Evolutionary conservation across 2,113 vertebrate genomes (phyloP).

Genomic region (Emberiza fucata): DNA sequence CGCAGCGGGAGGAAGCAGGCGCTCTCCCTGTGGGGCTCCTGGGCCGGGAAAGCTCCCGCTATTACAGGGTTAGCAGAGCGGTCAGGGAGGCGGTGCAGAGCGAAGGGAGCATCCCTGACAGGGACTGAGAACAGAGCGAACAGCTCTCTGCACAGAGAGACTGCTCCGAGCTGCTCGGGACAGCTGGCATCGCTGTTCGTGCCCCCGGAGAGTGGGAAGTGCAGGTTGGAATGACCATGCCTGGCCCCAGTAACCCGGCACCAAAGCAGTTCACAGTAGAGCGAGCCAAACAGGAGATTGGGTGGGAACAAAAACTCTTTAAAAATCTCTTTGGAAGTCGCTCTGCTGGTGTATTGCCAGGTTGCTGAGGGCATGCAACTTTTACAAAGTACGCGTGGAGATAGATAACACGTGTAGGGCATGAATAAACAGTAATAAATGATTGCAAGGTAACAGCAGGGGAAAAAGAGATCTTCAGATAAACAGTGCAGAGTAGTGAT

Average conservation of each 20-base stretch:
- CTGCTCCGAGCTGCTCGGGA: not conserved
- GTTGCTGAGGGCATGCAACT: not conserved
- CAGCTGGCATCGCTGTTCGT: fast-evolving
- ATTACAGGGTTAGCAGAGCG: not conserved
- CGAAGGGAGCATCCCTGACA: not conserved
- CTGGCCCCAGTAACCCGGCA: not conserved
- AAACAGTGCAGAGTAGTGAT: not conserved
- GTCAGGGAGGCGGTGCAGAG: not conserved
- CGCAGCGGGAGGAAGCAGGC: fast-evolving
- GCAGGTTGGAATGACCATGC: not conserved
- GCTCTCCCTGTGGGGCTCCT: not conserved
- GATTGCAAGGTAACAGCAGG: not conserved
- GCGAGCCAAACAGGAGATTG: not conserved
- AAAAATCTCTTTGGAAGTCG: not conserved
- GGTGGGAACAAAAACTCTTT: not conserved
- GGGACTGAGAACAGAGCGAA: fast-evolving
- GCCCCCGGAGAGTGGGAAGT: not conserved
- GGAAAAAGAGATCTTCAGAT: fast-evolving
- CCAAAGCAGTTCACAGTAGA: fast-evolving
- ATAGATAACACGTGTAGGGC: fast-evolving
- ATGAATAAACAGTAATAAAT: not conserved
- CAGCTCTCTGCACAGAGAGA: fast-evolving
- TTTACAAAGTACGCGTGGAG: fast-evolving
- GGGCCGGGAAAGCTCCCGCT: fast-evolving
- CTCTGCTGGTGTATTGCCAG: not conserved